Percentiles rank a stretch among this genome's conserved stretches.
phyloP scores from a whole-genome alignment of 2,888 invertebrate genomes.

The Sisyra nigra region DNA sequence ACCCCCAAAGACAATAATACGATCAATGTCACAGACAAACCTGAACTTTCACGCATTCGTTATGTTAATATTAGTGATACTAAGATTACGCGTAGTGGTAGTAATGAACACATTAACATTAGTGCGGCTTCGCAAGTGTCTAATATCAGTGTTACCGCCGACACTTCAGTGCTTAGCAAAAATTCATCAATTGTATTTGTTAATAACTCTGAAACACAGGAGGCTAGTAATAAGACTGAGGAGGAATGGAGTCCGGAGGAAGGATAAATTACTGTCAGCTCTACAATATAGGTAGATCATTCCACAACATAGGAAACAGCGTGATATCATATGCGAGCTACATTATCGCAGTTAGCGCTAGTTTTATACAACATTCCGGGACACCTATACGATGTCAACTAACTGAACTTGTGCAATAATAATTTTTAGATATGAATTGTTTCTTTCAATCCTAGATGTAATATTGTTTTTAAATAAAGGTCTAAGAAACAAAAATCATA shows the following conservation, averaged over 20 bases:
- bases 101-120: constrained; percentile 2
- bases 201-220: constrained; percentile 18
- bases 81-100: constrained; percentile 6
- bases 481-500: no score
- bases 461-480: no score
- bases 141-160: constrained; percentile 14
- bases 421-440: no score
- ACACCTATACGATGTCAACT: no score
- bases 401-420: no score
- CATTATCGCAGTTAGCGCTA: no score
- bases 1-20: constrained; percentile 6
- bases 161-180: constrained; percentile 4
- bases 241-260: constrained; percentile 9
- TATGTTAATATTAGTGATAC: constrained; percentile 11
- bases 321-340: no score
- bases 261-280: neutral
- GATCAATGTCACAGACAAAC: constrained; percentile 3
- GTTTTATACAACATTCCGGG: no score
- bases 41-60: constrained; percentile 10
- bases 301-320: no score
- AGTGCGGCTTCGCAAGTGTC: constrained; percentile 10
- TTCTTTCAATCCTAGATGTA: no score
- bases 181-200: neutral
- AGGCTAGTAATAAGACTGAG: constrained; percentile 19
- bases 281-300: no score